Base-by-base conservation (phyloP, 2,113 vertebrate genomes). In the Alethe castanea region DNA sequence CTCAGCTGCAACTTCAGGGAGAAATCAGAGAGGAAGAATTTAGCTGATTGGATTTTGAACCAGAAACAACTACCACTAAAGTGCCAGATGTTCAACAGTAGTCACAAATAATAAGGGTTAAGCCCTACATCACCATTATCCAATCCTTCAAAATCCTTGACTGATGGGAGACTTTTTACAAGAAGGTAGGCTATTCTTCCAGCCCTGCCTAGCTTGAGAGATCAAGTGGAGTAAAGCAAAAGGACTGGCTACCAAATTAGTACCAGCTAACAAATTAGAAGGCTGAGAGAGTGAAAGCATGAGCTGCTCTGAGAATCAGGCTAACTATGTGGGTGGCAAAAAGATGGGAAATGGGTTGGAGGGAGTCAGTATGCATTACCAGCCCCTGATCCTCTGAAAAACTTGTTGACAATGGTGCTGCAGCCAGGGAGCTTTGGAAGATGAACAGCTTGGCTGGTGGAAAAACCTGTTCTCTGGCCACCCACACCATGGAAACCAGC, bases 71-170 rank as follows among this genome's bases (percentile, higher is more conserved):
- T 76, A 48, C 61, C 88, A 71, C 80, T 92, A 78, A 90, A 96
- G 66, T 81, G 61, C 86, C 95, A 97, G 95, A 95, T 95, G 91
- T 96, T 95, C 89, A 94, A 92, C 36, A 91, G 73, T 57, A 95
- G 89, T 71, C 77, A 81, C 56, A 91, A 89, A 94, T 89, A 95
- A 86, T 81, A 92, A 84, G 47, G 80, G 88, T 96, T 93, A 96
- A 96, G 76, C 44, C 53, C 82, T 53, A 62, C 65, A 71, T 78
- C 80, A 74, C 47, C 64, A 56, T 93, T 81, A 90, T 62, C 86
- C 88, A 74, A n/a, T 54, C 88, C 69, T 91, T 86, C 53, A 83
- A 88, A 90, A 86, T 74, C 86, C 47, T 71, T 67, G 35, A 48
- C 38, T 66, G 60, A 70, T 66, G 42, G 82, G 35, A 93, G 29